These are phyloP conservation scores for Dryocosmus kuriphilus DNA, from an alignment of 2,888 invertebrate genomes.

Conservation along the genomic window DNA sequence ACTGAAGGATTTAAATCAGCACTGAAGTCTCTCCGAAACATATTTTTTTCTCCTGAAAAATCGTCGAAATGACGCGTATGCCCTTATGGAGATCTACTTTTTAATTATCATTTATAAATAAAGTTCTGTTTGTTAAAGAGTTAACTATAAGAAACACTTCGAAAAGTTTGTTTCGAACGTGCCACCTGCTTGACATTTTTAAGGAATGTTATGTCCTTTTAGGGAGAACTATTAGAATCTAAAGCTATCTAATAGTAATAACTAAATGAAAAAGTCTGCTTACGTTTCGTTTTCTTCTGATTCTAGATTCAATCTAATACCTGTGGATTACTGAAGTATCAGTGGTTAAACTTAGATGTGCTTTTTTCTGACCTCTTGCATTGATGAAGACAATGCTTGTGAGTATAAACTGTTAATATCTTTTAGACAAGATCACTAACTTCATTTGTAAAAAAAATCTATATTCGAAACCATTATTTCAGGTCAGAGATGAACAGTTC, in stretches of 20 bases:
- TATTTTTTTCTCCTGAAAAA: no score
- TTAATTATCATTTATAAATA: no score
- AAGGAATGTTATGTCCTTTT: no score
- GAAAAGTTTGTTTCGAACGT: no score
- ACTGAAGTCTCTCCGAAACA: no score
- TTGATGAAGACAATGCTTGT: constrained; percentile 37
- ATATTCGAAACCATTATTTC: constrained; percentile 44
- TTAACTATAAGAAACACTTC: no score
- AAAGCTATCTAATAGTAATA: background rate
- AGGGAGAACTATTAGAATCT: background rate
- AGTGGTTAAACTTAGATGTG: background rate
- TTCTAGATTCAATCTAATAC: constrained; percentile 3
- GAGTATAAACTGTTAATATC: constrained; percentile 1
- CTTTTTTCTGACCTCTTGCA: background rate
- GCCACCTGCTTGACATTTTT: no score
- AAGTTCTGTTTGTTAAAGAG: no score
- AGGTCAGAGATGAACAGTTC: constrained; percentile 77
- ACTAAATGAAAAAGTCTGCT: background rate
- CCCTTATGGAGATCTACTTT: no score
- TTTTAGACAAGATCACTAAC: background rate
- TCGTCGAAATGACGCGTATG: no score
- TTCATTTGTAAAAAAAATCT: background rate
- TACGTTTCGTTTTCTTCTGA: background rate
- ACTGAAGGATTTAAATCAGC: no score
- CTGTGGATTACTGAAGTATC: background rate